Percentiles rank a stretch among this genome's conserved stretches.
phyloP scores from a whole-genome alignment of 2,797 vertebrate species.

The Lutjanus campechanus region DNA sequence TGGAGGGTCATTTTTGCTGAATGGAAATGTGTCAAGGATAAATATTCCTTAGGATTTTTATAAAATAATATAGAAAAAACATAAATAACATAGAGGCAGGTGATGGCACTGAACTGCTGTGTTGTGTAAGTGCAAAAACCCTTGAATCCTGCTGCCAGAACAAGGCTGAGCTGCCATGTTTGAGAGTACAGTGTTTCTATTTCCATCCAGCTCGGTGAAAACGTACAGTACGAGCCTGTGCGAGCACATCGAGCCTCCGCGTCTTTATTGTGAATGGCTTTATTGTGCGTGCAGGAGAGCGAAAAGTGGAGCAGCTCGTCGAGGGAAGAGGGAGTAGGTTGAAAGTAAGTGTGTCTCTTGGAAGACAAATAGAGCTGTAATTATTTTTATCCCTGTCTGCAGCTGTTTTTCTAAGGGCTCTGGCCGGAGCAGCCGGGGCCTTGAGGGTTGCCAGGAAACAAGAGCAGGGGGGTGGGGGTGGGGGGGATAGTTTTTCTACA shows the following conservation, averaged over 20 bases:
- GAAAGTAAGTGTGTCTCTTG: slow-evolving; percentile 81
- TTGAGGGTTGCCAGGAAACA: slow-evolving; percentile 85
- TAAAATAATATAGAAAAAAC: neutral
- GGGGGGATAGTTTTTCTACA: slow-evolving; percentile 89
- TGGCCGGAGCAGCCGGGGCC: slow-evolving; percentile 81
- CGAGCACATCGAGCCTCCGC: slow-evolving; percentile 8
- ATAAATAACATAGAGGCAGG: neutral
- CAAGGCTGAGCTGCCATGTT: neutral
- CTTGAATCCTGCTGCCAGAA: neutral
- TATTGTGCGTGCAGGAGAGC: slow-evolving; percentile 57
- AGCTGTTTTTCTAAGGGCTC: slow-evolving; percentile 89
- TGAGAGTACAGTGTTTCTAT: slow-evolving; percentile 23
- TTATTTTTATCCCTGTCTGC: slow-evolving; percentile 90
- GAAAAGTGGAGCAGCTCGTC: slow-evolving; percentile 66
- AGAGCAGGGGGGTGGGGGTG: slow-evolving; percentile 84
- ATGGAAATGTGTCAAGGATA: neutral
- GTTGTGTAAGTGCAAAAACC: neutral
- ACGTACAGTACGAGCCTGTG: slow-evolving; percentile 28
- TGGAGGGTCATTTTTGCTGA: slow-evolving; percentile 4
- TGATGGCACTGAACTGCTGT: neutral
- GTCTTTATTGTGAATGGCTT: slow-evolving; percentile 60
- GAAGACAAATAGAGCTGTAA: slow-evolving; percentile 88
- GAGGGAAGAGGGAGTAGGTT: slow-evolving; percentile 62
- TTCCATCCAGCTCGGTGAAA: slow-evolving; percentile 17
- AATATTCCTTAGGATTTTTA: neutral